A percentile compares a stretch with the other conserved stretches of the same genome.
phyloP scores from a whole-genome alignment of 2,888 invertebrate species.

The Alsophila aescularia region DNA sequence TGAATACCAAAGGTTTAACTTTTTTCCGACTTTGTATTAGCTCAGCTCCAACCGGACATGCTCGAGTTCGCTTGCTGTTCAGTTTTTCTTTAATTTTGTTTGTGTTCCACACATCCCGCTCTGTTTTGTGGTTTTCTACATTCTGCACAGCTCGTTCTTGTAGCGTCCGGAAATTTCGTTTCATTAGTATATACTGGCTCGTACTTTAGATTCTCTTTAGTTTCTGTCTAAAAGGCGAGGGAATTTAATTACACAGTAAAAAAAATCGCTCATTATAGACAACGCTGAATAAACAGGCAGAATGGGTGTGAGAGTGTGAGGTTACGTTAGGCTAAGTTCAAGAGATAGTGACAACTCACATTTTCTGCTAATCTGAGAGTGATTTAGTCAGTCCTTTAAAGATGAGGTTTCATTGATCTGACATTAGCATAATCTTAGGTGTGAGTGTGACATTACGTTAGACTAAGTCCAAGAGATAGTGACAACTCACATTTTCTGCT shows the following conservation, averaged over 20 bases:
- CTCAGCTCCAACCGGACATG: conserved; percentile 39
- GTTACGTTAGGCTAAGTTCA: not conserved
- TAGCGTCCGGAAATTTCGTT: conserved; percentile 40
- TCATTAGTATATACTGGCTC: conserved; percentile 37
- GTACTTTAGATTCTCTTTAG: conserved; percentile 31
- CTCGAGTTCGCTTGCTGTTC: conserved; percentile 50
- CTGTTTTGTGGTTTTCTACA: conserved; percentile 39
- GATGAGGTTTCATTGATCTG: too few species aligned
- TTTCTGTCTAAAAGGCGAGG: conserved; percentile 32
- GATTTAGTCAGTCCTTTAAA: too few species aligned
- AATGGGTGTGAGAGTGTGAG: not conserved
- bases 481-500: too few species aligned
- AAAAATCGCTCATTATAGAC: conserved; percentile 6
- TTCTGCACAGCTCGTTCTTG: conserved; percentile 34
- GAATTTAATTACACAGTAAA: conserved; percentile 33
- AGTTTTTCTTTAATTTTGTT: conserved; percentile 60
- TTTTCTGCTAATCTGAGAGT: too few species aligned
- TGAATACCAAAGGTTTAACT: conserved; percentile 37
- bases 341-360: too few species aligned
- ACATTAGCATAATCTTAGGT: too few species aligned
- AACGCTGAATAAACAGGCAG: not conserved
- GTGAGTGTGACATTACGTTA: not conserved
- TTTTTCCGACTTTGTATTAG: conserved; percentile 42
- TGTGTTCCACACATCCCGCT: conserved; percentile 47
- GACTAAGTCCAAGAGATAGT: not conserved